phyloP scores from a whole-genome alignment of 2,797 vertebrate genomes.

The Periophthalmus magnuspinnatus region DNA sequence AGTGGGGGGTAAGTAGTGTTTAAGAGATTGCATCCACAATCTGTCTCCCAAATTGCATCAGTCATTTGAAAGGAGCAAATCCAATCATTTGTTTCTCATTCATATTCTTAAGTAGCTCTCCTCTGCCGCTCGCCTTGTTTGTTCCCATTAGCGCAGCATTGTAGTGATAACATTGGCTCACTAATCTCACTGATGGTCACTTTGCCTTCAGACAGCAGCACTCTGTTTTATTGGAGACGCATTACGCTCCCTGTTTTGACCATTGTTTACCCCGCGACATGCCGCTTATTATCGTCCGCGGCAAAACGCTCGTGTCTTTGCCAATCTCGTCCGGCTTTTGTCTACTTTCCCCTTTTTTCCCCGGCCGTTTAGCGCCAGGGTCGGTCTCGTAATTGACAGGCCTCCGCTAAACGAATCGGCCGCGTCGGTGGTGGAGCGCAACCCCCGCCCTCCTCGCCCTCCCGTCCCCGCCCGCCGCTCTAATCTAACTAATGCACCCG shows the following conservation, averaged over 20 bases:
- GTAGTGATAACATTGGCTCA: constrained; percentile 55
- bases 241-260: constrained; percentile 55
- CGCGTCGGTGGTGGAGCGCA: constrained; percentile 71
- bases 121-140: constrained; percentile 22
- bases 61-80: constrained; percentile 61
- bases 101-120: constrained; percentile 63
- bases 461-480: constrained; percentile 59
- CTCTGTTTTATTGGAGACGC: constrained; percentile 72
- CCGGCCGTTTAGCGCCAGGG: constrained; percentile 77
- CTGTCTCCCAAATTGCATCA: constrained; percentile 55
- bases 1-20: constrained; percentile 20
- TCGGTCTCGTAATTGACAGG: constrained; percentile 86
- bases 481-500: constrained; percentile 94
- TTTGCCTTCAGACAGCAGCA: constrained; percentile 56
- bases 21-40: constrained; percentile 50
- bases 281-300: constrained; percentile 70
- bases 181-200: constrained; percentile 68
- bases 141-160: constrained; percentile 39
- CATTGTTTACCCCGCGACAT: constrained; percentile 70
- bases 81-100: constrained; percentile 56
- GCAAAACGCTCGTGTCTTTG: constrained; percentile 72
- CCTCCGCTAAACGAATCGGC: constrained; percentile 86
- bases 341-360: constrained; percentile 54
- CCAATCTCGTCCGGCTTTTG: constrained; percentile 77
- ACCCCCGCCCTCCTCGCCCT: no score